These are phyloP conservation scores for Argyresthia albistria DNA, from an alignment of 2,888 invertebrate genomes.

Conservation along the genomic window DNA sequence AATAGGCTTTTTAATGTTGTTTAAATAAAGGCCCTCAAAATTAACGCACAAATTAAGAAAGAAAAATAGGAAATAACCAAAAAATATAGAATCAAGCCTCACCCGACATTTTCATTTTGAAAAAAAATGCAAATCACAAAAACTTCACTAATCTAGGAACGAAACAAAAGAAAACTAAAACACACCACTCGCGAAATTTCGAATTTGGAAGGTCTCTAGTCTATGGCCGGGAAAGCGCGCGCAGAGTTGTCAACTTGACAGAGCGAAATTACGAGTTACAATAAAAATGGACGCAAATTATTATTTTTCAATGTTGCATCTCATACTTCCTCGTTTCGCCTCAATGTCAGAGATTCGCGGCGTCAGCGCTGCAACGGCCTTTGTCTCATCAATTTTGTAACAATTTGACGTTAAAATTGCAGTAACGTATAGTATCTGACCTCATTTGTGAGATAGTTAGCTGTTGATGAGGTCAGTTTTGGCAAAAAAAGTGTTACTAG, in stretches of 20 bases:
- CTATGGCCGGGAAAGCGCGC: constrained; percentile 3
- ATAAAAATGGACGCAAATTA: background rate
- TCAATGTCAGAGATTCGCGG: constrained; percentile 2
- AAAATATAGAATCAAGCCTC: constrained; percentile 6
- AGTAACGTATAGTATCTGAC: background rate
- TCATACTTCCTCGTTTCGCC: constrained; percentile 1
- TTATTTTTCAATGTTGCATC: background rate
- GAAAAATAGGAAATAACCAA: too few species aligned
- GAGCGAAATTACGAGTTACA: background rate
- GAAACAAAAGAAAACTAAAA: background rate
- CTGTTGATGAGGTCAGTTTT: background rate
- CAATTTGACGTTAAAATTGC: background rate
- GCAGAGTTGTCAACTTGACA: constrained; percentile 1
- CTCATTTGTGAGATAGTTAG: background rate
- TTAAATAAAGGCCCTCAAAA: too few species aligned
- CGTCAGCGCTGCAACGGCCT: background rate
- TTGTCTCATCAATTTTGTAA: background rate
- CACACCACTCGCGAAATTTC: background rate
- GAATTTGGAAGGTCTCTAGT: background rate
- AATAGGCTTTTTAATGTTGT: too few species aligned
- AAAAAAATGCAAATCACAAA: constrained; percentile 6
- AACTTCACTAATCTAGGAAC: background rate
- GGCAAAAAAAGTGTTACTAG: background rate
- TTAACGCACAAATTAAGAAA: too few species aligned
- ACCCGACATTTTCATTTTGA: constrained; percentile 30